phyloP scores from a whole-genome alignment of 2,888 invertebrate genomes.

The Morinoia aosen region DNA sequence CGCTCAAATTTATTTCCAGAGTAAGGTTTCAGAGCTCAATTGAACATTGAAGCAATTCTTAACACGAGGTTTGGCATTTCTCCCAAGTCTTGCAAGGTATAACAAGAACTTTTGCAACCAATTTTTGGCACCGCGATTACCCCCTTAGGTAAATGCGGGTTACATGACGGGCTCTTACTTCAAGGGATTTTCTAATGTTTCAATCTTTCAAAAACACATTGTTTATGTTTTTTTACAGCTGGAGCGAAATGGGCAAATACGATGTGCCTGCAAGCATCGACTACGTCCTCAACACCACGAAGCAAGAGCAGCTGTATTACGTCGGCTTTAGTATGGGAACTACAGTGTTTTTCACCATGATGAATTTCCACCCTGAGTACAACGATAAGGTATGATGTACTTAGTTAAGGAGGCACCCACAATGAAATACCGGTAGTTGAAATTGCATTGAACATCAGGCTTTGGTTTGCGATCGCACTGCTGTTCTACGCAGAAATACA shows the following conservation, averaged over 20 bases:
- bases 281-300: constrained; percentile 75
- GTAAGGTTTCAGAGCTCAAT: neutral
- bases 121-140: neutral
- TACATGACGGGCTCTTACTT: neutral
- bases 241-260: constrained; percentile 53
- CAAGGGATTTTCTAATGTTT: neutral
- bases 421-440: no score
- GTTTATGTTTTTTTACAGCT: constrained; percentile 19
- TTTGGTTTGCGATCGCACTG: no score
- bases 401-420: neutral
- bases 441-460: no score
- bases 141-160: neutral
- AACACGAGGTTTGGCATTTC: neutral
- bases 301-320: constrained; percentile 79
- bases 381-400: constrained; percentile 68
- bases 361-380: constrained; percentile 69
- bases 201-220: neutral
- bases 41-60: neutral
- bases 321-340: constrained; percentile 90
- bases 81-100: neutral
- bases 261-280: constrained; percentile 56
- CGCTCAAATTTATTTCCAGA: neutral
- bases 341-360: constrained; percentile 69
- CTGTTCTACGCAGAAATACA: no score
- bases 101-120: neutral